phyloP scores from a whole-genome alignment of 2,888 invertebrate genomes.

The Xestia xanthographa region DNA sequence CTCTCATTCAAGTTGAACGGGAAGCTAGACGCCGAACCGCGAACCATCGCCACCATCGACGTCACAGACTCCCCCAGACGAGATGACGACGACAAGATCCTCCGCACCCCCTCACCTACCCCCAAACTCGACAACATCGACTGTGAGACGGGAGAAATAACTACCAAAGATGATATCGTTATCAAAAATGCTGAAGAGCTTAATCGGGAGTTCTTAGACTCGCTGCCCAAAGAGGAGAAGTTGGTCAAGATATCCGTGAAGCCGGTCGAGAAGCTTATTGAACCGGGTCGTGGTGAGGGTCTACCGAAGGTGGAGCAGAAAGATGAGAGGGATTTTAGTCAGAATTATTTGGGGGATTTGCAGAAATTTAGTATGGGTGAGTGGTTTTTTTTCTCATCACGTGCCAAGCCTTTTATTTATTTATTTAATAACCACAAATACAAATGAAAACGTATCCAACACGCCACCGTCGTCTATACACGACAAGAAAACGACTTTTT shows the following conservation, averaged over 20 bases:
- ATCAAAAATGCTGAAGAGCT: slow-evolving; percentile 84
- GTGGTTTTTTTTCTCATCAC: neutral
- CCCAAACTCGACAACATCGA: slow-evolving; percentile 59
- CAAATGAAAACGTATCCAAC: too few relatives aligned
- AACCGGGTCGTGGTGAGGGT: slow-evolving; percentile 72
- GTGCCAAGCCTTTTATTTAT: too few relatives aligned
- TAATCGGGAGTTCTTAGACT: slow-evolving; percentile 86
- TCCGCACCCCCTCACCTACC: slow-evolving; percentile 69
- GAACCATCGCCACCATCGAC: slow-evolving; percentile 82
- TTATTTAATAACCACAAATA: too few relatives aligned
- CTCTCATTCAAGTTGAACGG: slow-evolving; percentile 76
- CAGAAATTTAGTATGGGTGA: slow-evolving; percentile 76
- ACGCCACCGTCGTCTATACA: too few relatives aligned
- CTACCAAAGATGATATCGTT: slow-evolving; percentile 75
- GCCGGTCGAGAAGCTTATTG: slow-evolving; percentile 80
- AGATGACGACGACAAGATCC: slow-evolving; percentile 66
- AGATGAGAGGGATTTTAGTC: slow-evolving; percentile 62
- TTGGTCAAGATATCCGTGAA: slow-evolving; percentile 80
- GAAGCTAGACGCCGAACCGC: slow-evolving; percentile 67
- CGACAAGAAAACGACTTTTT: too few relatives aligned
- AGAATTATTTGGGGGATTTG: slow-evolving; percentile 69
- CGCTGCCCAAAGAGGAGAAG: slow-evolving; percentile 79
- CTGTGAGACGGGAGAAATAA: slow-evolving; percentile 72
- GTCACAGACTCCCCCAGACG: slow-evolving; percentile 81
- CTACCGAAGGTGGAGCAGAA: slow-evolving; percentile 1